Conservation (phyloP, 2,888 invertebrate genomes). For the Malthinus flaveolus region DNA sequence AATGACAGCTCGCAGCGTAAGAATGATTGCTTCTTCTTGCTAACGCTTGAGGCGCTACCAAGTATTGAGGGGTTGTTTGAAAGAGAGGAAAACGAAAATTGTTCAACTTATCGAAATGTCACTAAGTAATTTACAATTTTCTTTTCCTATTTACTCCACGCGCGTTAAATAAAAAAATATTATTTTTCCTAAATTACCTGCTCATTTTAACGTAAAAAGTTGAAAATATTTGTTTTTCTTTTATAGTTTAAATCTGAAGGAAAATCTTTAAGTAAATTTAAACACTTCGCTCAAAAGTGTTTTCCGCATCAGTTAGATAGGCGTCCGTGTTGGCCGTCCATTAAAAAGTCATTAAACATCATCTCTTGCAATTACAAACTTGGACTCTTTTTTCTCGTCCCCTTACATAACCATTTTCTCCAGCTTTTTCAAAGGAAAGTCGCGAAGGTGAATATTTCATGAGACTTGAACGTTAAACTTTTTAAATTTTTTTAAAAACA, state of each 20-base stretch:
- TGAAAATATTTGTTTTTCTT: too few species aligned
- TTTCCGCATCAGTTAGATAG: slow-evolving; percentile 34
- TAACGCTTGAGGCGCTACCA: slow-evolving; percentile 32
- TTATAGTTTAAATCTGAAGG: slow-evolving; percentile 6
- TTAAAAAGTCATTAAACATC: slow-evolving; percentile 72
- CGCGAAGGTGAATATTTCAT: slow-evolving; percentile 26
- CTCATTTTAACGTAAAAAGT: not conserved
- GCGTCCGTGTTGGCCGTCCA: slow-evolving; percentile 54
- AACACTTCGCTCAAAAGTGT: slow-evolving; percentile 38
- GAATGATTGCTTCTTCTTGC: slow-evolving; percentile 43
- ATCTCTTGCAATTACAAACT: slow-evolving; percentile 65
- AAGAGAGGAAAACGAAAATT: slow-evolving; percentile 26
- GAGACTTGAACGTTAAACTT: slow-evolving; percentile 15
- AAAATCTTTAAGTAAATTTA: slow-evolving; percentile 26
- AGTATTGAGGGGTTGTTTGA: slow-evolving; percentile 32
- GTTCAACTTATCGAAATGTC: slow-evolving; percentile 7
- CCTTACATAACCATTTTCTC: slow-evolving; percentile 31
- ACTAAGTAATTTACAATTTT: not conserved
- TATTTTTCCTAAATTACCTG: not conserved
- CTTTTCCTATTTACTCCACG: not conserved
- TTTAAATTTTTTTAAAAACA: slow-evolving; percentile 5
- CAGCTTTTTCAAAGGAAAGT: slow-evolving; percentile 15
- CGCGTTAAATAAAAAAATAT: not conserved
- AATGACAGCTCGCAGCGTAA: slow-evolving; percentile 45
- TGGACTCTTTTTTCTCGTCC: slow-evolving; percentile 39